Base-by-base conservation (phyloP, 2,797 vertebrate genomes). In the Poecilia wingei region DNA sequence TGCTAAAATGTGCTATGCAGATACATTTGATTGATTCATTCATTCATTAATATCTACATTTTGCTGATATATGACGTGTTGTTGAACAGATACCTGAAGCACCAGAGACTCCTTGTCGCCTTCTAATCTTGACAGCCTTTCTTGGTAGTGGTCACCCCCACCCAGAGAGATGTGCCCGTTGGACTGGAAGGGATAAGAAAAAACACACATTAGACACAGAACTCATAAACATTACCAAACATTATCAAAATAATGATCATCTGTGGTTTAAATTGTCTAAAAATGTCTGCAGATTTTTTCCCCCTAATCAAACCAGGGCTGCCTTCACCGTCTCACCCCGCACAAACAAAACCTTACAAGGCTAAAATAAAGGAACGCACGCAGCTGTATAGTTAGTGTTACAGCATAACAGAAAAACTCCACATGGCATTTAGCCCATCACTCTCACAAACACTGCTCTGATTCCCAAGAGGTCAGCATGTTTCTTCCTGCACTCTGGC, bases 101-200 rank as follows among this genome's bases (percentile, higher is more conserved):
- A 99, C 97, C 46, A 99, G 96, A 66, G 98, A 99, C 88, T 99
- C 98, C 88, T 99, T 99, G 92, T 99, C 98, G 69, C 95, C 97
- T 93, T 99, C 98, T 82, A 99, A 88, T 69, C 98, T 95, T 49
- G 96, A 94, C 46, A 99, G 95, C 79, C 98, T 95, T 90, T 99
- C 98, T 88, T 99, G 98, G 92, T 99, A 99, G 68, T 97, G 94
- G 93, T 99, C 98, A 82, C 96, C 96, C 74, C 96, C 96, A 2
- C 95, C 94, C 75, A 97, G 94, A 78, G 97, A 95, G 79, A 99
- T 95, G 88, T 98, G 97, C 14, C 98, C 98, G 45, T 99, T 99
- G 69, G 97, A 97, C 98, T 99, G 92, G 39, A 78, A 46, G 13
- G 25, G 80, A 20, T 82, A 51, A 72, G 72, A 51, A 28, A 76